These are phyloP conservation scores for Mimumesa dahlbomi DNA, from an alignment of 2,888 invertebrate species.

Conservation along the genomic window DNA sequence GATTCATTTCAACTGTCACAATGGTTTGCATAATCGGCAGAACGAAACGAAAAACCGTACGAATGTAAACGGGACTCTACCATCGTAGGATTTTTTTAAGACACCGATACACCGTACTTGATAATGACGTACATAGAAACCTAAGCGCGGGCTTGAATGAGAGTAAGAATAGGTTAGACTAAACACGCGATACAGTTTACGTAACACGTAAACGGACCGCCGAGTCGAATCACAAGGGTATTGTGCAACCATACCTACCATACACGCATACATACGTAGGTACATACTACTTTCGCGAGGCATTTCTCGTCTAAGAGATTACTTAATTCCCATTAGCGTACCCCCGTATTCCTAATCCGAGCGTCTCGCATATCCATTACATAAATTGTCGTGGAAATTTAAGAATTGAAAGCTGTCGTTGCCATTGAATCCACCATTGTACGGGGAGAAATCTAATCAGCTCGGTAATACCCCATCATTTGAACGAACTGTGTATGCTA, in stretches of 20 bases:
- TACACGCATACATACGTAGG: background rate
- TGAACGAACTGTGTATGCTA: too few species aligned
- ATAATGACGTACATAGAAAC: conserved; percentile 31
- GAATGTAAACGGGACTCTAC: conserved; percentile 44
- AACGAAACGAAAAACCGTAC: conserved; percentile 14
- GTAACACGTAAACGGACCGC: conserved; percentile 42
- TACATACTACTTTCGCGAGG: conserved; percentile 13
- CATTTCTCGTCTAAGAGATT: conserved; percentile 39
- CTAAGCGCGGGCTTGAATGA: conserved; percentile 27
- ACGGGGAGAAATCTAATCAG: background rate
- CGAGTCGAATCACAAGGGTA: conserved; percentile 46
- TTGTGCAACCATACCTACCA: conserved; percentile 40
- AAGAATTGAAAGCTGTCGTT: background rate
- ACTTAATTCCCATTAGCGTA: conserved; percentile 47
- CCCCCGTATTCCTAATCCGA: conserved; percentile 27
- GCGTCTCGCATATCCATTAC: conserved; percentile 37
- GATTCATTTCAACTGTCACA: conserved; percentile 28
- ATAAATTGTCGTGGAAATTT: conserved; percentile 19
- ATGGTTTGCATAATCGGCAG: conserved; percentile 48
- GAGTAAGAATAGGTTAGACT: conserved; percentile 34
- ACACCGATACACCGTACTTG: conserved; percentile 37
- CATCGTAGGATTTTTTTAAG: conserved; percentile 31
- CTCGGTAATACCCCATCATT: too few species aligned
- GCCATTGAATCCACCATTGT: background rate
- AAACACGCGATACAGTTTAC: conserved; percentile 42